Evolutionary conservation across 2,113 vertebrate genomes (phyloP).

Genomic region (Tetrax tetrax): DNA sequence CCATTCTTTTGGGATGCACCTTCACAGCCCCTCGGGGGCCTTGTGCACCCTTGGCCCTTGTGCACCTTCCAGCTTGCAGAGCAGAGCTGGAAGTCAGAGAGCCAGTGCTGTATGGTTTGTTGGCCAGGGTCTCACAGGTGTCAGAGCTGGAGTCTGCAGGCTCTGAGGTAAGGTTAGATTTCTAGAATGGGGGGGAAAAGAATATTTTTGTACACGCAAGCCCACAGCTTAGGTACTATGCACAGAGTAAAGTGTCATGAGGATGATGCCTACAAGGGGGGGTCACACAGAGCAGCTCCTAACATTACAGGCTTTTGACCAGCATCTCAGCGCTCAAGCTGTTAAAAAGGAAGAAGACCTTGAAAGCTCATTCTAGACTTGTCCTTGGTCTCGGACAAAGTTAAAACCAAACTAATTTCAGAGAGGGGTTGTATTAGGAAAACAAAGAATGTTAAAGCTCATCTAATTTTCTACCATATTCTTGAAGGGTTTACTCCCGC

Average conservation of each 20-base stretch:
- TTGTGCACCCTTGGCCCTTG: not conserved
- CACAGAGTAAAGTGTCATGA: not conserved
- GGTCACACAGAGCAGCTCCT: not conserved
- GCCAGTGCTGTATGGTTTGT: not conserved
- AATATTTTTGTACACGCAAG: not conserved
- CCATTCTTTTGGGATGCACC: not conserved
- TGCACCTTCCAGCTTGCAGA: not conserved
- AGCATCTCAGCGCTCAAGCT: not conserved
- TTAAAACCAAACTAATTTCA: conserved; percentile 13
- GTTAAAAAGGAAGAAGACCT: not conserved
- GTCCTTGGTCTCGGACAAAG: not conserved
- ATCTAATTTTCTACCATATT: not conserved
- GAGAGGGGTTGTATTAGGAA: not conserved
- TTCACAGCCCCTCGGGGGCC: not conserved
- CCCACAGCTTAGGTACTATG: fast-evolving
- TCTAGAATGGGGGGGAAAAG: not conserved
- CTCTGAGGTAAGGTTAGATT: not conserved
- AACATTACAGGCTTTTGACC: not conserved
- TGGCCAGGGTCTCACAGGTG: not conserved
- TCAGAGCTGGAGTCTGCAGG: not conserved
- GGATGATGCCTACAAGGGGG: not conserved
- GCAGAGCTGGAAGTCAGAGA: not conserved
- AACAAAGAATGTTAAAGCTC: not conserved
- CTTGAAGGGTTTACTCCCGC: not conserved
- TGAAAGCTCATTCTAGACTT: not conserved